These are phyloP conservation scores for Atherix ibis DNA, from an alignment of 2,888 invertebrate genomes.

Conservation along the genomic window DNA sequence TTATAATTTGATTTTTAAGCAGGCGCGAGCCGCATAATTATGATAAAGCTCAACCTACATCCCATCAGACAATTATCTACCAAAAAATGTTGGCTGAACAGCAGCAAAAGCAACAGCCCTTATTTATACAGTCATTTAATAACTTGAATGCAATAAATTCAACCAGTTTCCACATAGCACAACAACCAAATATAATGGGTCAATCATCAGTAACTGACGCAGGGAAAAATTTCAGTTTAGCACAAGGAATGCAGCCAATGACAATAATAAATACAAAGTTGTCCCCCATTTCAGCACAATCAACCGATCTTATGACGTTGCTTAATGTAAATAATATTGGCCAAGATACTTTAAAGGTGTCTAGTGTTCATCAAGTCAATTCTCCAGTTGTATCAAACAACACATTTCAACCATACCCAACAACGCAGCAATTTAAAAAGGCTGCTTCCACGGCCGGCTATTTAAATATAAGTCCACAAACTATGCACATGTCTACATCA, in stretches of 20 bases:
- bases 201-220: conserved; percentile 11
- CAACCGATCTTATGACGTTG: conserved; percentile 21
- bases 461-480: conserved; percentile 18
- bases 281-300: conserved; percentile 12
- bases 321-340: conserved; percentile 12
- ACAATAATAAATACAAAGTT: conserved; percentile 3
- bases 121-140: conserved; percentile 4
- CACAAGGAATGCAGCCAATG: conserved; percentile 5
- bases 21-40: conserved; percentile 33
- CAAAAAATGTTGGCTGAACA: conserved; percentile 33
- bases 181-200: conserved; percentile 13
- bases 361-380: conserved; percentile 8
- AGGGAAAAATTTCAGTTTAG: conserved; percentile 11
- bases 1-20: too few relatives aligned
- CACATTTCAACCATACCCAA: conserved; percentile 27
- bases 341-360: conserved; percentile 8
- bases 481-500: not conserved
- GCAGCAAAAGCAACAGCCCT: conserved; percentile 20
- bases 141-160: conserved; percentile 2
- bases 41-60: conserved; percentile 32
- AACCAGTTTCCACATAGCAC: too few relatives aligned
- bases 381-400: conserved; percentile 12
- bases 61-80: conserved; percentile 33
- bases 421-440: conserved; percentile 22
- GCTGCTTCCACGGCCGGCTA: conserved; percentile 27